phyloP scores from a whole-genome alignment of 2,888 invertebrate species.

The Cinara cedri region DNA sequence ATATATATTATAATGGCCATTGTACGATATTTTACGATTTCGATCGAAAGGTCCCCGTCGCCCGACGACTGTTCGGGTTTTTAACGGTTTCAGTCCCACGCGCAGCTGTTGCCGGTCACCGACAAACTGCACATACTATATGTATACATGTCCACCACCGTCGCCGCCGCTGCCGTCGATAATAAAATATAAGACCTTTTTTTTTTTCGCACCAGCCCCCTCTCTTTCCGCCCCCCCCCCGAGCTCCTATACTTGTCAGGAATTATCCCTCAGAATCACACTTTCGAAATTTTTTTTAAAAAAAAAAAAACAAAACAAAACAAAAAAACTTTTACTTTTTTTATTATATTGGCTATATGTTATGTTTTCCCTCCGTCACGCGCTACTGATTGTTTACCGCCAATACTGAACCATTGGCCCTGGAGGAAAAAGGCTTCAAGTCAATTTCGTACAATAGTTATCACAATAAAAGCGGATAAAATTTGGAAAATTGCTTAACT shows the following conservation, averaged over 20 bases:
- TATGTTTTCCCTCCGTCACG: too few relatives aligned
- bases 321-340: not conserved
- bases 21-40: slow-evolving; percentile 42
- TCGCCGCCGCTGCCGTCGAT: not conserved
- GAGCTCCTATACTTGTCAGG: too few relatives aligned
- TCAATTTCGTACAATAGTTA: too few relatives aligned
- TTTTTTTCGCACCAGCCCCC: not conserved
- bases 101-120: slow-evolving; percentile 50
- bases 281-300: slow-evolving; percentile 16
- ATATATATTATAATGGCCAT: slow-evolving; percentile 28
- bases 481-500: too few relatives aligned
- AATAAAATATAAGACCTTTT: slow-evolving; percentile 49
- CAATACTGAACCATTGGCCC: too few relatives aligned
- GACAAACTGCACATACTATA: not conserved
- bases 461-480: too few relatives aligned
- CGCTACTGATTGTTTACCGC: too few relatives aligned
- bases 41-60: slow-evolving; percentile 34
- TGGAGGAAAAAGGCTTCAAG: too few relatives aligned
- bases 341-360: too few relatives aligned
- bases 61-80: slow-evolving; percentile 22
- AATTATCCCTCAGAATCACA: not conserved
- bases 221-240: too few relatives aligned
- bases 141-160: not conserved
- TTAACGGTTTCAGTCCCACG: slow-evolving; percentile 40
- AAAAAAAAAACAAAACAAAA: not conserved